Evolutionary conservation across 2,797 vertebrate species (phyloP).

Genomic region (Paedocypris micromegethes): DNA sequence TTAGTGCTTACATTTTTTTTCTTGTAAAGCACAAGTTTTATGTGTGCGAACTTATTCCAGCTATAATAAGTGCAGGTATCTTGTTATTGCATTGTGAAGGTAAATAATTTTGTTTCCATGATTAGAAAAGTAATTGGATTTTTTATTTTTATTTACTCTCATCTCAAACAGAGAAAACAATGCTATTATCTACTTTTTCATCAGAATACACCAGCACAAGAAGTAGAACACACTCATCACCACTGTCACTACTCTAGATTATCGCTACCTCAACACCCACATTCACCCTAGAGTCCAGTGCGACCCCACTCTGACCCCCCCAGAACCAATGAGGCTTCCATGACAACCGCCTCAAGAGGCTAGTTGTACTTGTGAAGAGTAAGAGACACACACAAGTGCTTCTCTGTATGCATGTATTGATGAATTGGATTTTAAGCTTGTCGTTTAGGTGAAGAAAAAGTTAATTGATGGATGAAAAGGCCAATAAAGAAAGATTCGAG

Average conservation of each 20-base stretch:
- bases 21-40: too few relatives aligned
- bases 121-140: too few relatives aligned
- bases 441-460: slow-evolving; percentile 39
- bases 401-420: slow-evolving; percentile 37
- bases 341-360: slow-evolving; percentile 54
- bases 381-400: slow-evolving; percentile 38
- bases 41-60: too few relatives aligned
- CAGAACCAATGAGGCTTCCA: slow-evolving; percentile 42
- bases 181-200: not conserved
- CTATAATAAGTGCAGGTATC: too few relatives aligned
- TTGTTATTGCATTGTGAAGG: too few relatives aligned
- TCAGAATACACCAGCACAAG: slow-evolving; percentile 27
- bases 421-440: slow-evolving; percentile 46
- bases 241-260: slow-evolving; percentile 39
- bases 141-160: too few relatives aligned
- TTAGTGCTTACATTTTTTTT: too few relatives aligned
- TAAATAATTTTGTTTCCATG: too few relatives aligned
- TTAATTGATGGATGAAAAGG: slow-evolving; percentile 24
- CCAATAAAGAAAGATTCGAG: not conserved
- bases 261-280: slow-evolving; percentile 42
- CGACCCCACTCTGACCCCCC: slow-evolving; percentile 48
- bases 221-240: slow-evolving; percentile 29
- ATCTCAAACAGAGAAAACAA: too few relatives aligned
- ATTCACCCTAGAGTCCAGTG: slow-evolving; percentile 35
- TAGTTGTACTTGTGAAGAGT: slow-evolving; percentile 48